Evolutionary conservation across 2,797 vertebrate genomes (phyloP).

Genomic region (Melanotaenia parkinsoni): DNA sequence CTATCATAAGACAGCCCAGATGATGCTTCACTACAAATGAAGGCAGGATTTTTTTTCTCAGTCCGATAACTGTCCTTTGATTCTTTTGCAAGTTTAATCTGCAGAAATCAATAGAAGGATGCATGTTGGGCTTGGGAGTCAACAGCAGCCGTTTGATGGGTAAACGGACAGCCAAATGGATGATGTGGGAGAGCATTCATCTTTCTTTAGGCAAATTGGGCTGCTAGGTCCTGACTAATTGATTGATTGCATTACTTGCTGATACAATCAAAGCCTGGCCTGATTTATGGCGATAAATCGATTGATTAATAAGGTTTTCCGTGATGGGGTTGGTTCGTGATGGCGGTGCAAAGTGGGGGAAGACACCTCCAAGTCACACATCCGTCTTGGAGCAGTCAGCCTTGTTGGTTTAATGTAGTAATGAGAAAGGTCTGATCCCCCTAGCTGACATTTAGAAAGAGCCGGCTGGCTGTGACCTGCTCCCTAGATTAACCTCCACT

Average conservation of each 20-base stretch:
- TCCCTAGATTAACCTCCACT: constrained; percentile 81
- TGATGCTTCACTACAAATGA: constrained; percentile 59
- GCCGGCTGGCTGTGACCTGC: constrained; percentile 65
- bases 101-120: constrained; percentile 72
- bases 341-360: constrained; percentile 41
- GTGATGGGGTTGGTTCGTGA: constrained; percentile 53
- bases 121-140: constrained; percentile 73
- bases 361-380: constrained; percentile 71
- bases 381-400: constrained; percentile 74
- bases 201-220: constrained; percentile 81
- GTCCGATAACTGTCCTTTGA: constrained; percentile 74
- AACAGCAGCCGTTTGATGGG: constrained; percentile 78
- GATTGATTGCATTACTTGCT: constrained; percentile 79
- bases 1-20: constrained; percentile 55
- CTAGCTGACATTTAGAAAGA: constrained; percentile 84
- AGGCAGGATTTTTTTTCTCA: constrained; percentile 66
- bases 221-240: constrained; percentile 75
- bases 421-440: constrained; percentile 77
- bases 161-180: constrained; percentile 77
- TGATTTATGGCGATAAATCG: constrained; percentile 83
- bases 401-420: constrained; percentile 80
- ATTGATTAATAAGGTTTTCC: constrained; percentile 81
- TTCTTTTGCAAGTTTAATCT: constrained; percentile 79
- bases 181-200: constrained; percentile 77
- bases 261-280: constrained; percentile 82